A percentile compares a stretch with the other conserved stretches of the same genome.
phyloP scores from a whole-genome alignment of 2,888 invertebrate species.

The Clusia tigrina region DNA sequence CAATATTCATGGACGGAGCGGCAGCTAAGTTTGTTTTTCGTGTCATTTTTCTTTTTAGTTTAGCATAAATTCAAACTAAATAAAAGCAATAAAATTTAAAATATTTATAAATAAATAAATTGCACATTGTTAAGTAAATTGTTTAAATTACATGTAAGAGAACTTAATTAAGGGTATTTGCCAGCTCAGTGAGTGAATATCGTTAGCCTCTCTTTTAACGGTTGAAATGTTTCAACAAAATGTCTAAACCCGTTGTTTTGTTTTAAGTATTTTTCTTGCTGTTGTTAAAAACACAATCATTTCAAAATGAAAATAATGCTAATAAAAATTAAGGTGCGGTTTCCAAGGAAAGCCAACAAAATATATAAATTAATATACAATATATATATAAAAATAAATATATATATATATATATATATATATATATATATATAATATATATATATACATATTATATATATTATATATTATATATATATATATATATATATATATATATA shows the following conservation, averaged over 20 bases:
- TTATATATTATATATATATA: too few relatives aligned
- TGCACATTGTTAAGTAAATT: background rate
- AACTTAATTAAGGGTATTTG: background rate
- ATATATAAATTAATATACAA: too few relatives aligned
- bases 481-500: too few relatives aligned
- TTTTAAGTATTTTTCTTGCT: background rate
- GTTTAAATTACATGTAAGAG: slow-evolving; percentile 1
- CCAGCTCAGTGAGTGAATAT: slow-evolving; percentile 47
- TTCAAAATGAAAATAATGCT: too few relatives aligned
- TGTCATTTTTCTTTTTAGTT: slow-evolving; percentile 4
- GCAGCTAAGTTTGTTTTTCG: slow-evolving; percentile 8
- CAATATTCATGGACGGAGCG: slow-evolving; percentile 54
- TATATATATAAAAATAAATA: too few relatives aligned
- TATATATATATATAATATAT: too few relatives aligned
- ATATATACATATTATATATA: too few relatives aligned
- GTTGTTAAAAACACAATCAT: slow-evolving; percentile 15
- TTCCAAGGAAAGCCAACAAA: too few relatives aligned
- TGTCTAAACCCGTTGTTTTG: background rate
- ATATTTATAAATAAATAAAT: background rate
- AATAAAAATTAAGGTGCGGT: too few relatives aligned
- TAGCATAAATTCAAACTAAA: background rate
- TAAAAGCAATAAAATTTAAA: too few relatives aligned
- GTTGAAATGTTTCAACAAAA: slow-evolving; percentile 1
- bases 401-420: too few relatives aligned
- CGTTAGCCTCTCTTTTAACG: slow-evolving; percentile 56